Percentiles rank a stretch among this genome's conserved stretches.
phyloP scores from a whole-genome alignment of 2,113 vertebrate genomes.

The Galemys pyrenaicus region DNA sequence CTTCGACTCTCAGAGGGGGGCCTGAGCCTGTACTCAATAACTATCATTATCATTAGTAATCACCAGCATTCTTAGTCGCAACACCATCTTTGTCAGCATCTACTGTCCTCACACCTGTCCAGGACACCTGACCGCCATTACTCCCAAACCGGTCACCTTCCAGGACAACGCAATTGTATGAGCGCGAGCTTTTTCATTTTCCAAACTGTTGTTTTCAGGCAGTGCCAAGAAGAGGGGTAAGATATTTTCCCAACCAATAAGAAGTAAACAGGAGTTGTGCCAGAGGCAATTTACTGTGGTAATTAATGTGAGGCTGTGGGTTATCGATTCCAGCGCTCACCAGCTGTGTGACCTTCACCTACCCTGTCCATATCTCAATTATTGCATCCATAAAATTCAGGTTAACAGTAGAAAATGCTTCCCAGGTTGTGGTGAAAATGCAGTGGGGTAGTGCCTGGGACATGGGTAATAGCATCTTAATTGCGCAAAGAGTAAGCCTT shows the following conservation, averaged over 20 bases:
- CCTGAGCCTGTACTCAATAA: background rate
- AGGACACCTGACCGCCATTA: background rate
- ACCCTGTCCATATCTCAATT: background rate
- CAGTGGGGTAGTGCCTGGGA: background rate
- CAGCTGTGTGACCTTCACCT: background rate
- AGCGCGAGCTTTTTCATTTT: background rate
- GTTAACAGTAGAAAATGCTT: background rate
- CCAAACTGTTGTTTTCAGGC: background rate
- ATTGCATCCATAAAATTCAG: background rate
- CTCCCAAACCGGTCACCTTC: background rate
- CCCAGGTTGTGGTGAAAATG: background rate
- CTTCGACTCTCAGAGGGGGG: background rate
- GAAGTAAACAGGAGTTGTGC: background rate
- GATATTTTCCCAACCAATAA: background rate
- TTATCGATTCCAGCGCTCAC: background rate
- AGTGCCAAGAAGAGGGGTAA: background rate
- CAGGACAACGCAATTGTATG: background rate
- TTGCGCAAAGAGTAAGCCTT: background rate
- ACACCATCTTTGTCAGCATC: background rate
- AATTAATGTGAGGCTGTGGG: background rate
- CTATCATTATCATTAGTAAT: background rate
- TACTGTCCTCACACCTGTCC: background rate
- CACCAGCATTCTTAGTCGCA: background rate
- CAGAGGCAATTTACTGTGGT: background rate
- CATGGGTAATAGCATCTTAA: background rate